Evolutionary conservation across 2,888 invertebrate species (phyloP), one percentile per base, ranked within the genome.

Genomic region (Pollenia griseotomentosa): DNA sequence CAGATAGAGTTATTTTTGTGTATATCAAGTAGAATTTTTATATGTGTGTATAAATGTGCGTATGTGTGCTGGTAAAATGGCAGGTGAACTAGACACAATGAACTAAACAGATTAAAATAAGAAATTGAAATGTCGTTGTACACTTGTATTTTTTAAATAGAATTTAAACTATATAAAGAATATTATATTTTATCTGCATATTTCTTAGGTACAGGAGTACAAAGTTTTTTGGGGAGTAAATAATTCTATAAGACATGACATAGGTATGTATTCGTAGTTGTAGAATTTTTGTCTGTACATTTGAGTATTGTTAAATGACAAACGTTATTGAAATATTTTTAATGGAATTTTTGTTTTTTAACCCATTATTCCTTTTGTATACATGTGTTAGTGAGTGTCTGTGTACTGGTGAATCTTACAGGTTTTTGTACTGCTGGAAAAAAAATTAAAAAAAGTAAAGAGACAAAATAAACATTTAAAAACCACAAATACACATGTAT

Each of bases 41-140:
- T n/a, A 46, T 63, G 71, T 68, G 51, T 11, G 11, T 12, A 40
- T 68, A 16, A 23, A 42, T 81, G 23, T 68, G 46, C 53, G 19
- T 42, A 14, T 78, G 40, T 61, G 14, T 74, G 12, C 14, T 23
- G 33, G 70, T 6, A 51, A n/a, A 70, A 65, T 48, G 83, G 75
- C 86, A 86, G 83, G 83, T 86, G 63, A 86, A 78, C 53, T 82
- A 78, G 48, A 74, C 85, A 66, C 82, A 78, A 78, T 78, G 46
- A 83, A 83, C 79, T 75, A 57, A 83, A 79, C 79, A 63, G 79
- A 86, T 83, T 80, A 83, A 75, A 86, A 79, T 83, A 83, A 83
- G 79, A 80, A 86, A 86, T 83, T 73, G 79, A 70, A 83, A 86
- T 83, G 86, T 75, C 83, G 63, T 83, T 75, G 68, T 70, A 70